Evolutionary conservation across 2,113 vertebrate genomes (phyloP).

Genomic region (Epinephelus lanceolatus): DNA sequence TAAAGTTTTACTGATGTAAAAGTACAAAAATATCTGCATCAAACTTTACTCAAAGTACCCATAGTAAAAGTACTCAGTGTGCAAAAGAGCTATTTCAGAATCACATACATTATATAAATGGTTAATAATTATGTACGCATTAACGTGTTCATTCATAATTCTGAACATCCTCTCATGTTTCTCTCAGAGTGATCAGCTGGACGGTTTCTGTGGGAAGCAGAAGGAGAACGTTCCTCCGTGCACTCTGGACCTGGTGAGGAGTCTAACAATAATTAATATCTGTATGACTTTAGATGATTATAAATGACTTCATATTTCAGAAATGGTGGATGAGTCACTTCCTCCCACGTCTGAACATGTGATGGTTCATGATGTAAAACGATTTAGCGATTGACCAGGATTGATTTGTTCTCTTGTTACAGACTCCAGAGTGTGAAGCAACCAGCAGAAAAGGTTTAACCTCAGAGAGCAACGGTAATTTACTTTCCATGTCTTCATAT

Average conservation of each 20-base stretch:
- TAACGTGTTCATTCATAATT: too few species aligned
- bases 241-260: constrained; percentile 81
- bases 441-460: constrained; percentile 67
- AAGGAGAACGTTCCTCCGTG: constrained; percentile 92
- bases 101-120: too few species aligned
- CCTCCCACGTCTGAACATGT: neutral
- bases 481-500: neutral
- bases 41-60: too few species aligned
- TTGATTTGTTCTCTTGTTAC: neutral
- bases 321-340: neutral
- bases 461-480: constrained; percentile 80
- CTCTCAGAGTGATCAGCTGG: constrained; percentile 82
- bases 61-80: too few species aligned
- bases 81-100: too few species aligned
- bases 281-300: neutral
- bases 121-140: too few species aligned
- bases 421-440: constrained; percentile 74
- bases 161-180: neutral
- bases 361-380: neutral
- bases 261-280: neutral
- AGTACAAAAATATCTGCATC: too few species aligned
- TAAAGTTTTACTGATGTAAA: too few species aligned
- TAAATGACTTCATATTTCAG: neutral
- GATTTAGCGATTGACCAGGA: neutral
- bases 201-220: constrained; percentile 87